Base-by-base conservation (phyloP, 2,113 vertebrate genomes). In the Neolamprologus falcicula region DNA sequence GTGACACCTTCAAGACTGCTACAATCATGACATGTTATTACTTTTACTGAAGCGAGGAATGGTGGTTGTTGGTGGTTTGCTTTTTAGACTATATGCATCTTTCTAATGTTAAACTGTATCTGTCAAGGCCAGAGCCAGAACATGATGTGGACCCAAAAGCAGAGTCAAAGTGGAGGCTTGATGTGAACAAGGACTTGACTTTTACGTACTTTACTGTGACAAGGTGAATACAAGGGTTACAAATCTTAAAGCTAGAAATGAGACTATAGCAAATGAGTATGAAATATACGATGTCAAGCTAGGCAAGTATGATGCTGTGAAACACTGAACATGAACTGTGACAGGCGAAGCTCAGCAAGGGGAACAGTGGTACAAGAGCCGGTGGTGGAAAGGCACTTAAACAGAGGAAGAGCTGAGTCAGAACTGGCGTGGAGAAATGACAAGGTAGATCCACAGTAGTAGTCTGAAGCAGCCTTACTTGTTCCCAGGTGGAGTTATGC, bases 231-330 rank as follows among this genome's bases (percentile, higher is more conserved):
- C 17, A 63, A 63, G 31, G 31, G 59, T 63, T 63, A 63, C 59
- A 63, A 63, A 63, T 63, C 9, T 63, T n/a, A 12, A 63, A 1
- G 59, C 59, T 63, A 19, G 28, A 35, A 19, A 63, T 63, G 28
- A 63, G 9, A 33, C 59, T 35, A n/a, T 35, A 12, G 61, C 1
- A n/a, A 66, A 37, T 66, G 17, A 66, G 31, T 2, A n/a, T 35
- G 31, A 66, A 66, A 35, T 66, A 3, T 63, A n/a, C 0, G 0
- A 33, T 63, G 16, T 4, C 9, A 33, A 33, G 28, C 59, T 33
- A 33, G 59, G 16, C 3, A 0, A 19, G 31, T 63, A 66, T 66
- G 31, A 66, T 35, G 10, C 31, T 66, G 59, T 35, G 31, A 63
- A 63, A 63, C 3, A 12, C 59, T 63, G 6, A 33, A 35, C 59